Base-by-base conservation (phyloP, 2,888 invertebrate species). In the Tridacna crocea region DNA sequence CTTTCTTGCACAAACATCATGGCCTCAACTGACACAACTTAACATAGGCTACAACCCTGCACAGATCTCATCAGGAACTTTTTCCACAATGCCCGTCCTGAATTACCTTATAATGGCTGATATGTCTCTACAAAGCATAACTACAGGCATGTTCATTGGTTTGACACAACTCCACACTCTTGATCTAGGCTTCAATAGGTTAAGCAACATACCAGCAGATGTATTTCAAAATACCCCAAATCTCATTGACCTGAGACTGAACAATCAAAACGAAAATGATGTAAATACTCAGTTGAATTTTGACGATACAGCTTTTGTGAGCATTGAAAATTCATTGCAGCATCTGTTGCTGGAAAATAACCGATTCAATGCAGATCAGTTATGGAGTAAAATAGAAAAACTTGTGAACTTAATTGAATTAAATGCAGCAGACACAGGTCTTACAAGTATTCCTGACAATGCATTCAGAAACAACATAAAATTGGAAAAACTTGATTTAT, bases 241-340 rank as follows among this genome's bases (percentile, higher is more conserved):
- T 17, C 93, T 89, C 91, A 93, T 83, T 91, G 94, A 88, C 26
- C 76, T 91, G 12, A 81, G 87, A 46, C 61, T 90, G 11, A 68
- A 85, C 26, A 79, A 83, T 1, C 87, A 90, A 70, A 26, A 74
- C 17, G 80, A 90, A 73, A 26, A 72, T 15, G 79, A 48, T 60
- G 48, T 58, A 22, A 75, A 63, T 48, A 17, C 47, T 11, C 26
- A 46, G 46, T 12, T 86, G 26, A 60, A 27, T 2, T 72, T 84
- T 36, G 51, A 66, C 22, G 60, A 48, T 12, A 78, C 82, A 55
- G 72, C 78, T n/a, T 87, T 84, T 55, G 47, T 27, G 22, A 94
- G 94, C 6, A 87, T 94, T 65, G 92, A 93, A 91, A 84, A 89
- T 26, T 92, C 92, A 24, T 87, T 95, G 60, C 92, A 94, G 83